Evolutionary conservation across 2,113 vertebrate genomes (phyloP).

Genomic region (Perca fluviatilis): DNA sequence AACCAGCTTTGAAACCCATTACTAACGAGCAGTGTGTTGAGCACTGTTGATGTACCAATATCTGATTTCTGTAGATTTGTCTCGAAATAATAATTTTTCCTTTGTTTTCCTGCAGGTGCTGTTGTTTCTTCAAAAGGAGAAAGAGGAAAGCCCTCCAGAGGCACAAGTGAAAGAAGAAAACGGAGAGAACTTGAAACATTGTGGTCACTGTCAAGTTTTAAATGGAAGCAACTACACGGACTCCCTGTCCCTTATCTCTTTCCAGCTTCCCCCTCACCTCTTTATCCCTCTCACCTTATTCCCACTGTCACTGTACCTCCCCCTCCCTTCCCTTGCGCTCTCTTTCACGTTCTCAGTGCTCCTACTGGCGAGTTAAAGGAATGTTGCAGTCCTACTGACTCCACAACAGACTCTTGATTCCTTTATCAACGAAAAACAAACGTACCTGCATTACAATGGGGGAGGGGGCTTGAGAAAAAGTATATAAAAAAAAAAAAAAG

Average conservation of each 20-base stretch:
- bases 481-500: slow-evolving; percentile 59
- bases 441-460: slow-evolving; percentile 65
- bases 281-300: slow-evolving; percentile 38
- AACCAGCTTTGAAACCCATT: not conserved
- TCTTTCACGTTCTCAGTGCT: slow-evolving; percentile 68
- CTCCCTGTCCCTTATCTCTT: slow-evolving; percentile 35
- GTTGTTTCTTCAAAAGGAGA: slow-evolving; percentile 98
- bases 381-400: slow-evolving; percentile 76
- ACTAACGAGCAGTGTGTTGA: rapidly evolving
- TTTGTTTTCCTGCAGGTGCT: slow-evolving; percentile 88
- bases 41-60: not conserved
- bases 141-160: slow-evolving; percentile 98
- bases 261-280: slow-evolving; percentile 41
- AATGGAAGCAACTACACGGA: slow-evolving; percentile 84
- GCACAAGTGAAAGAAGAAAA: slow-evolving; percentile 89
- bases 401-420: slow-evolving; percentile 83
- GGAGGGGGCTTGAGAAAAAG: slow-evolving; percentile 73
- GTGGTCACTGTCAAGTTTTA: slow-evolving; percentile 87
- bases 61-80: not conserved
- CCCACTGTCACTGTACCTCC: slow-evolving; percentile 44
- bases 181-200: slow-evolving; percentile 85
- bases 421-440: slow-evolving; percentile 73
- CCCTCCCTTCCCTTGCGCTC: slow-evolving; percentile 13
- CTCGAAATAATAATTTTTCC: not conserved
- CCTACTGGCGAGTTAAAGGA: slow-evolving; percentile 76